Conservation (phyloP, 2,888 invertebrate genomes). For the Lordiphosa fenestrarum region DNA sequence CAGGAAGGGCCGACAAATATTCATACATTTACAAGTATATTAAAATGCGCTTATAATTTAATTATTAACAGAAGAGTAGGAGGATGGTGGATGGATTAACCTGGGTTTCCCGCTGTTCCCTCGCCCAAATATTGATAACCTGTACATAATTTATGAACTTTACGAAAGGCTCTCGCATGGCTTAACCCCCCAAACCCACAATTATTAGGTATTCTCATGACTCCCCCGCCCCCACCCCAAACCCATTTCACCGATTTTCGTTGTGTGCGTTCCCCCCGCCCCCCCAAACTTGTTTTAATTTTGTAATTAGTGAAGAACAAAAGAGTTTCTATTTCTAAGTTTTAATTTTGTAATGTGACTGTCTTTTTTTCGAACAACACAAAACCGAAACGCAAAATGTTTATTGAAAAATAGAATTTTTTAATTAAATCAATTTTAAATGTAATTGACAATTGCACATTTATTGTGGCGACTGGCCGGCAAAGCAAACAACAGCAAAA, state of each 20-base stretch:
- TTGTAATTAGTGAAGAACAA: constrained; percentile 62
- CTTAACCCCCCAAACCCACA: background rate
- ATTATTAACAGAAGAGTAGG: constrained; percentile 40
- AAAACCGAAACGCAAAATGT: constrained; percentile 25
- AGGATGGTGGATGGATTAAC: constrained; percentile 34
- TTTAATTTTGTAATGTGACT: constrained; percentile 54
- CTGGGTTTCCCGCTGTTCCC: constrained; percentile 69
- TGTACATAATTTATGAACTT: constrained; percentile 60
- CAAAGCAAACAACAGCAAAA: constrained; percentile 1
- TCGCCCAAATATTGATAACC: constrained; percentile 42
- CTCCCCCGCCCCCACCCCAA: too few species aligned
- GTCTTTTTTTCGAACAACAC: constrained; percentile 27
- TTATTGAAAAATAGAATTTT: constrained; percentile 47
- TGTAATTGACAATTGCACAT: constrained; percentile 30
- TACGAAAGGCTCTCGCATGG: too few species aligned
- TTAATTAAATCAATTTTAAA: constrained; percentile 52
- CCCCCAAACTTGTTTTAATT: constrained; percentile 57
- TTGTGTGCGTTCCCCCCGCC: constrained; percentile 16
- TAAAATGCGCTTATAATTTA: constrained; percentile 73
- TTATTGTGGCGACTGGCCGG: constrained; percentile 10
- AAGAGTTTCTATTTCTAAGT: constrained; percentile 35
- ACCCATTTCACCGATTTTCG: background rate
- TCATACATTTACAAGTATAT: constrained; percentile 58
- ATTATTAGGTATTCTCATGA: background rate
- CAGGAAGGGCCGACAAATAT: constrained; percentile 7